These are phyloP conservation scores for Xenopus petersii DNA, from an alignment of 2,797 vertebrate species.

Conservation along the genomic window DNA sequence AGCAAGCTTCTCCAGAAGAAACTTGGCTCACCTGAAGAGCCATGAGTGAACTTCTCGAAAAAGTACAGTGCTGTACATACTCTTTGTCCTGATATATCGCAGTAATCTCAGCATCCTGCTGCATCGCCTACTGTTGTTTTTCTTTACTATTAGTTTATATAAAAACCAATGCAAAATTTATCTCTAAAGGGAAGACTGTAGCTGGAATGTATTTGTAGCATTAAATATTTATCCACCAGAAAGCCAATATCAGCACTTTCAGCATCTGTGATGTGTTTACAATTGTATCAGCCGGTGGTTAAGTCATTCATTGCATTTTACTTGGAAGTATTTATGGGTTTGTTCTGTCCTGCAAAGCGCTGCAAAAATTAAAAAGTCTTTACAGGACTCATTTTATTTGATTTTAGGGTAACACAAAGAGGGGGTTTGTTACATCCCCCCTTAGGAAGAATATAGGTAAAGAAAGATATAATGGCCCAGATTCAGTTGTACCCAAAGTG, in stretches of 20 bases:
- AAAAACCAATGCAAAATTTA: conserved; percentile 40
- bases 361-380: too few species aligned
- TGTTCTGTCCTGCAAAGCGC: not conserved
- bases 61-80: not conserved
- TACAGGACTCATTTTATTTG: too few species aligned
- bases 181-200: conserved; percentile 29
- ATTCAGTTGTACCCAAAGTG: too few species aligned
- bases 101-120: conserved; percentile 12
- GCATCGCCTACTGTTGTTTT: conserved; percentile 1
- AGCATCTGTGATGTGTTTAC: conserved; percentile 33
- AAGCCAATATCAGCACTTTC: conserved; percentile 38
- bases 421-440: too few species aligned
- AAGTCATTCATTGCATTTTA: conserved; percentile 31
- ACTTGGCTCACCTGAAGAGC: not conserved
- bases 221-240: conserved; percentile 39
- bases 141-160: conserved; percentile 33
- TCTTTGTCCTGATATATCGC: conserved; percentile 19
- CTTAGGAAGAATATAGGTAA: too few species aligned
- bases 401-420: too few species aligned
- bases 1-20: not conserved
- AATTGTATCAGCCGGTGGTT: conserved; percentile 37
- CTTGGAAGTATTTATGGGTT: conserved; percentile 17
- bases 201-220: conserved; percentile 37
- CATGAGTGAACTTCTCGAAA: conserved; percentile 2
- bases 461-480: too few species aligned